Conservation (phyloP, 1,140 invertebrate genomes). For the Trichonephila clavipes region DNA sequence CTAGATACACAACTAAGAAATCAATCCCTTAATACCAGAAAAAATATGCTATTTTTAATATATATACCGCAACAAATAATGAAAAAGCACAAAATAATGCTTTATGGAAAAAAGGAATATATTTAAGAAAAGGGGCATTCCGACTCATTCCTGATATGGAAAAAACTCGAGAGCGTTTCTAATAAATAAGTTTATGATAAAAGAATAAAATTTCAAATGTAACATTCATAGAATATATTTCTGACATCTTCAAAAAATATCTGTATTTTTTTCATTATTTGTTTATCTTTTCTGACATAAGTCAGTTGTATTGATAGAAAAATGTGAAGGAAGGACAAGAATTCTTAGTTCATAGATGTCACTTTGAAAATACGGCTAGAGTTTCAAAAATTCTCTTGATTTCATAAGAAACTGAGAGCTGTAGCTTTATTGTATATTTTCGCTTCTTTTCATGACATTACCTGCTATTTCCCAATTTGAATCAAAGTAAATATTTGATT, state of each 20-base stretch:
- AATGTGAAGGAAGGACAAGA: neutral
- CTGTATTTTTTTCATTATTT: neutral
- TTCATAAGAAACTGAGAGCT: no score
- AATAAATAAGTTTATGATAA: neutral
- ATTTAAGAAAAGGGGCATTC: neutral
- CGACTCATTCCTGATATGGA: neutral
- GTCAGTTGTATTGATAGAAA: neutral
- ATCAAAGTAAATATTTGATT: no score
- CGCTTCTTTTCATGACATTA: no score
- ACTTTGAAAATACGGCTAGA: neutral
- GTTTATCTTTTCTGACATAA: neutral
- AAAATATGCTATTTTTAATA: no score
- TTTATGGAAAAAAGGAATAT: no score
- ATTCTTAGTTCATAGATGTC: neutral
- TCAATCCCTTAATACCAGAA: no score
- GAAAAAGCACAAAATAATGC: no score
- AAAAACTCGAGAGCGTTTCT: neutral
- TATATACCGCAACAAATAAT: no score
- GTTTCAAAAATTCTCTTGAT: neutral
- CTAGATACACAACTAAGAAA: no score
- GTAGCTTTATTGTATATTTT: no score
- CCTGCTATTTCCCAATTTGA: no score
- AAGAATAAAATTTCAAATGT: neutral
- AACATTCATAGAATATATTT: neutral
- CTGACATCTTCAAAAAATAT: neutral